A percentile compares a stretch with the other conserved stretches of the same genome.
Conservation (phyloP, 2,888 invertebrate genomes). For the Leptothorax acervorum region DNA sequence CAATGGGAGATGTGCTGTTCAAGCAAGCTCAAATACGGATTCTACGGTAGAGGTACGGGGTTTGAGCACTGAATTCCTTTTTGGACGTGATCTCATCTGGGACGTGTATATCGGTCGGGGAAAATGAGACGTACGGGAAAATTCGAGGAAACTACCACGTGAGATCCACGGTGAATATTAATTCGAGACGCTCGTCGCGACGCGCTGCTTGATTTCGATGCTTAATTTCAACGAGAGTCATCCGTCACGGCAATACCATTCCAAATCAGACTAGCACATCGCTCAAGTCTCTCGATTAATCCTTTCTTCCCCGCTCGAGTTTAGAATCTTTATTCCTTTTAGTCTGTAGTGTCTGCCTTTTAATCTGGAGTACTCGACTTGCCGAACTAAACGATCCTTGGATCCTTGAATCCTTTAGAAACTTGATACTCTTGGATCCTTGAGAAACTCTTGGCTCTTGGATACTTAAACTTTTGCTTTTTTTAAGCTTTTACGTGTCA, state of each 20-base stretch:
- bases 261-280: neutral
- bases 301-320: neutral
- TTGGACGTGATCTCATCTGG: conserved; percentile 64
- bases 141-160: conserved; percentile 53
- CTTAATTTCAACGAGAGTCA: conserved; percentile 4
- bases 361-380: neutral
- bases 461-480: neutral
- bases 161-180: conserved; percentile 66
- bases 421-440: neutral
- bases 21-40: conserved; percentile 59
- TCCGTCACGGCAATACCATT: neutral
- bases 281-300: neutral
- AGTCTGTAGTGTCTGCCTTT: neutral
- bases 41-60: neutral
- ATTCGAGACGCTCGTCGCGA: conserved; percentile 33
- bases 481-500: neutral
- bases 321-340: neutral
- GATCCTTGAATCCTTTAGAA: neutral
- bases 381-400: neutral
- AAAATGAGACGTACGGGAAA: conserved; percentile 59
- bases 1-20: conserved; percentile 29
- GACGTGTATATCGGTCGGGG: conserved; percentile 55
- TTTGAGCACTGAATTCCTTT: conserved; percentile 64
- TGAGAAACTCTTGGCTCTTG: neutral
- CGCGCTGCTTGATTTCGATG: neutral